These are phyloP conservation scores for Lucilia cuprina DNA, from an alignment of 1,140 invertebrate species.

Conservation along the genomic window DNA sequence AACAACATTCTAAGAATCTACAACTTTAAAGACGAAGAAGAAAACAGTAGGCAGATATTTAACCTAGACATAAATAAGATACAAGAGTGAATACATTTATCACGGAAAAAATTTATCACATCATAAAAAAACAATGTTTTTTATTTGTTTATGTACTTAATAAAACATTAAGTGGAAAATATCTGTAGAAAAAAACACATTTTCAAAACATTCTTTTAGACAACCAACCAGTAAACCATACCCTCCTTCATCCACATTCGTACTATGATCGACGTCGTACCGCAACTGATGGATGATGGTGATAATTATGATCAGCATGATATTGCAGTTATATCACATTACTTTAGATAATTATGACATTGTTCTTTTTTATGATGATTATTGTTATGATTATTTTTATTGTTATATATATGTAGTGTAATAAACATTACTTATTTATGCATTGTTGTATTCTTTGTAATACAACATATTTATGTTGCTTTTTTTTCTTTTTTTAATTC, in stretches of 20 bases:
- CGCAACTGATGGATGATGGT: neutral
- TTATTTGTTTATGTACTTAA: neutral
- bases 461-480: no score
- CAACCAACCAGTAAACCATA: no score
- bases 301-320: neutral
- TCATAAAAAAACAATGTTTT: neutral
- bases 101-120: neutral
- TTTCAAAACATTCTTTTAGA: no score
- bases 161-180: neutral
- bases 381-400: neutral
- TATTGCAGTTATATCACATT: slow-evolving; percentile 1
- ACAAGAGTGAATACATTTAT: neutral
- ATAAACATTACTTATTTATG: neutral
- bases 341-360: neutral
- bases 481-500: no score
- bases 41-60: slow-evolving; percentile 26
- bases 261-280: no score
- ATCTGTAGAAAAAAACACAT: no score
- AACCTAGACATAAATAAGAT: slow-evolving; percentile 21
- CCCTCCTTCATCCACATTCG: no score
- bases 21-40: neutral
- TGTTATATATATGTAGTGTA: neutral
- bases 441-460: no score
- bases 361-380: slow-evolving; percentile 12
- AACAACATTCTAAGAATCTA: neutral